A percentile compares a stretch with the other conserved stretches of the same genome.
Conservation (phyloP, 2,797 vertebrate species). For the Pygocentrus nattereri region DNA sequence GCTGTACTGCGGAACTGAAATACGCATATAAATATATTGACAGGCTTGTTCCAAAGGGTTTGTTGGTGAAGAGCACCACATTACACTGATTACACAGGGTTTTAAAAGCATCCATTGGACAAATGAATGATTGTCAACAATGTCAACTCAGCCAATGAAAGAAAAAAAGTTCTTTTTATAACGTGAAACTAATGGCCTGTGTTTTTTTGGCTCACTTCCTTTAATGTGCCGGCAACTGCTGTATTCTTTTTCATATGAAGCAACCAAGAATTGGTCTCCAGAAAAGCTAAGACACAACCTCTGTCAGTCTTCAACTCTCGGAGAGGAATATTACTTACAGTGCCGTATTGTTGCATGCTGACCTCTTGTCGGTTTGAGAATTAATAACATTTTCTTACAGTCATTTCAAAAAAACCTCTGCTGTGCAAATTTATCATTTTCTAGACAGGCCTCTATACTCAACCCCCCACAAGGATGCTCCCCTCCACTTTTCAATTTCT, state of each 20-base stretch:
- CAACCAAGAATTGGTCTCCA: not conserved
- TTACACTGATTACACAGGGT: too few relatives aligned
- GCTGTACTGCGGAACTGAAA: too few relatives aligned
- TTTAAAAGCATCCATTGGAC: too few relatives aligned
- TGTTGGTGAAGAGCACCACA: too few relatives aligned
- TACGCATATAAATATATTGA: too few relatives aligned
- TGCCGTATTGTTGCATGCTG: slow-evolving; percentile 66
- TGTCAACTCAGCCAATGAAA: too few relatives aligned
- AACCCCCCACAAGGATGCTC: slow-evolving; percentile 69
- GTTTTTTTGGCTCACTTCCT: not conserved
- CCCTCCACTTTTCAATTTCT: slow-evolving; percentile 64
- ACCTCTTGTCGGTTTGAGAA: slow-evolving; percentile 69
- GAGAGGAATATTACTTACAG: slow-evolving; percentile 16
- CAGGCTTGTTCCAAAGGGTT: too few relatives aligned
- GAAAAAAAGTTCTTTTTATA: too few relatives aligned
- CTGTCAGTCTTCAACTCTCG: slow-evolving; percentile 63
- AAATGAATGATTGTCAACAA: too few relatives aligned
- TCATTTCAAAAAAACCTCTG: slow-evolving; percentile 66
- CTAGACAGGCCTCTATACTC: slow-evolving; percentile 61
- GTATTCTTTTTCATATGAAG: not conserved
- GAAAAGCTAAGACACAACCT: slow-evolving; percentile 43
- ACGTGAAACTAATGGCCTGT: too few relatives aligned
- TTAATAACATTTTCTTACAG: slow-evolving; percentile 67
- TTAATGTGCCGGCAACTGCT: not conserved
- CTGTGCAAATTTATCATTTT: slow-evolving; percentile 80